Percentiles rank a stretch among this genome's conserved stretches.
Conservation (phyloP, 2,888 invertebrate species). For the Mesorhabditis sp. region DNA sequence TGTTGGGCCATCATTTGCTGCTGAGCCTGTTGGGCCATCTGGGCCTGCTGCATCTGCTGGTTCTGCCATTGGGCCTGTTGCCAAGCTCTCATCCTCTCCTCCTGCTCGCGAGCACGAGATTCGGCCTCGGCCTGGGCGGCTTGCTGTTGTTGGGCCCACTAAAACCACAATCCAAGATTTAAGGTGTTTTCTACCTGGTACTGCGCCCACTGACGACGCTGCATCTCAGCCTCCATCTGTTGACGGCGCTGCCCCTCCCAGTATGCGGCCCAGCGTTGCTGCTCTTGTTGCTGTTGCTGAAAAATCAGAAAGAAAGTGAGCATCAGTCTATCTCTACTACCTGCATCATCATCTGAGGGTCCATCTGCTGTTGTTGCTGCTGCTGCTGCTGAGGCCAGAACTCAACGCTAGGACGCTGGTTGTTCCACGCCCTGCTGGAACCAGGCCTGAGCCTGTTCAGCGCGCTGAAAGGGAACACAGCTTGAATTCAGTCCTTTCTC, state of each 20-base stretch:
- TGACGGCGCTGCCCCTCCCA: background rate
- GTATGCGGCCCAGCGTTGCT: background rate
- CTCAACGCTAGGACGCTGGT: background rate
- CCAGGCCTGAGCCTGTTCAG: constrained; percentile 3
- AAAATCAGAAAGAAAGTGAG: background rate
- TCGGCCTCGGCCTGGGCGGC: background rate
- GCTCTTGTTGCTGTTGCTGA: background rate
- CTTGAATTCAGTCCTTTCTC: background rate
- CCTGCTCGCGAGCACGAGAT: constrained; percentile 2
- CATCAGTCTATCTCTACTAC: too few relatives aligned
- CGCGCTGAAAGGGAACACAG: background rate
- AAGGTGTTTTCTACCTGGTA: too few relatives aligned
- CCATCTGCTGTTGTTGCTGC: too few relatives aligned
- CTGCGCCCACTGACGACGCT: background rate
- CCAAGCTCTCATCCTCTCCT: constrained; percentile 3
- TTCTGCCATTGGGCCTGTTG: background rate
- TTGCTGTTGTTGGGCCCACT: constrained; percentile 2
- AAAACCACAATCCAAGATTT: background rate
- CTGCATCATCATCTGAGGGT: too few relatives aligned
- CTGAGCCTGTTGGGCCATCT: background rate
- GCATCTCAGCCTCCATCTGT: background rate
- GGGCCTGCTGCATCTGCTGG: background rate
- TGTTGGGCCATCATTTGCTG: constrained; percentile 1
- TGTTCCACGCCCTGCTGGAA: background rate
- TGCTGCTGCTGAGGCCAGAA: background rate